phyloP scores from a whole-genome alignment of 2,113 vertebrate species.

The Mastomys natalensis region DNA sequence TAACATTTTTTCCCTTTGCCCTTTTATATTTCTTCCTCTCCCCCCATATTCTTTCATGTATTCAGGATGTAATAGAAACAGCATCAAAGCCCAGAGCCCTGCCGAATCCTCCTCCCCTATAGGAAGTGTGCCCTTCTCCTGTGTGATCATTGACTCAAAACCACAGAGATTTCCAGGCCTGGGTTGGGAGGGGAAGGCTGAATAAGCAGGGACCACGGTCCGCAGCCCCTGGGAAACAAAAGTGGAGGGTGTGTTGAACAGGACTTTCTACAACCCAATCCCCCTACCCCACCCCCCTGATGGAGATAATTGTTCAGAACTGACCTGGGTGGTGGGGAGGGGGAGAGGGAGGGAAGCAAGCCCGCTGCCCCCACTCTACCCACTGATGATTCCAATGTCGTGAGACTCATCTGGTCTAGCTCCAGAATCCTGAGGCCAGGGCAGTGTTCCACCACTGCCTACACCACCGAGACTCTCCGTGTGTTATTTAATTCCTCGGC shows the following conservation, averaged over 20 bases:
- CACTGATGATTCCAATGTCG: not conserved
- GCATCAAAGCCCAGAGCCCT: constrained; percentile 72
- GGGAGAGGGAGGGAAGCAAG: not conserved
- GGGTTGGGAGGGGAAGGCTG: constrained; percentile 81
- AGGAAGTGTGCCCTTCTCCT: constrained; percentile 79
- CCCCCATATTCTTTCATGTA: constrained; percentile 73
- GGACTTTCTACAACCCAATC: not conserved
- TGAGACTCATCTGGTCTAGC: constrained; percentile 50
- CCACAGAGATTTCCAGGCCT: constrained; percentile 79
- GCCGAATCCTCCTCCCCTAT: constrained; percentile 72
- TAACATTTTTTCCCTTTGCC: constrained; percentile 76
- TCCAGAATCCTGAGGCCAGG: constrained; percentile 29
- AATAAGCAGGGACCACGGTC: constrained; percentile 79
- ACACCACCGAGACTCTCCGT: not conserved
- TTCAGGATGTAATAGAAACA: constrained; percentile 76
- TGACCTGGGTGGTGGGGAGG: not conserved
- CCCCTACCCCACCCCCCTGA: not conserved
- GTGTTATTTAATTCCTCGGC: not conserved
- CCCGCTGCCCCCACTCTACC: not conserved
- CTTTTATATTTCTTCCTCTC: constrained; percentile 71
- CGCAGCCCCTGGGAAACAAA: constrained; percentile 83
- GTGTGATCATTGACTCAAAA: constrained; percentile 90
- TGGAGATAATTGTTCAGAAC: constrained; percentile 74
- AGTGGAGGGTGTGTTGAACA: constrained; percentile 81
- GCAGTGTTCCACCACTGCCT: not conserved